Conservation (phyloP, 2,797 vertebrate species). For the Rhynchotus rufescens region DNA sequence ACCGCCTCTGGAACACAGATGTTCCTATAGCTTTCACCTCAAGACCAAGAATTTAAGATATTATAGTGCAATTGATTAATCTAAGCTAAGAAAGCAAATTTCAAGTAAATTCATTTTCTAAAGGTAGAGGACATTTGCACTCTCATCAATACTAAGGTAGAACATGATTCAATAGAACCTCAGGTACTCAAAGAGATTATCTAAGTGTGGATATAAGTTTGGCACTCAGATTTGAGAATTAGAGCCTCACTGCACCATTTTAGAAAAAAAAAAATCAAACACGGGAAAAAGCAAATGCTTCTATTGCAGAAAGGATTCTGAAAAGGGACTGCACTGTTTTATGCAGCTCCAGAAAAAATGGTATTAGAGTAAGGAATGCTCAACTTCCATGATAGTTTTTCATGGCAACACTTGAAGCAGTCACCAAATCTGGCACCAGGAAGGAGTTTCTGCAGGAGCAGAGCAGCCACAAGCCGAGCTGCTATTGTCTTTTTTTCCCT, state of each 20-base stretch:
- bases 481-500: neutral
- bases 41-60: neutral
- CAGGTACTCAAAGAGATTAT: neutral
- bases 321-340: neutral
- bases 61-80: neutral
- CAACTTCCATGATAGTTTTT: neutral
- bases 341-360: neutral
- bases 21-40: neutral
- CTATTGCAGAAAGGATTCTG: neutral
- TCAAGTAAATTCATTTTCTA: neutral
- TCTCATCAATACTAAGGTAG: neutral
- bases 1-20: neutral
- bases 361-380: neutral
- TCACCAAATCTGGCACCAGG: neutral
- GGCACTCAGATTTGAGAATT: neutral
- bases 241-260: neutral
- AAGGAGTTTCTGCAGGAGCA: neutral
- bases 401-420: neutral
- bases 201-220: neutral
- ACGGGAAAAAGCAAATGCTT: accelerated
- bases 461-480: neutral
- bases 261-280: neutral
- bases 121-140: neutral
- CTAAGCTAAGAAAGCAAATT: neutral
- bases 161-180: neutral